Evolutionary conservation across 2,113 vertebrate genomes (phyloP).

Genomic region (Tragelaphus buxtoni): DNA sequence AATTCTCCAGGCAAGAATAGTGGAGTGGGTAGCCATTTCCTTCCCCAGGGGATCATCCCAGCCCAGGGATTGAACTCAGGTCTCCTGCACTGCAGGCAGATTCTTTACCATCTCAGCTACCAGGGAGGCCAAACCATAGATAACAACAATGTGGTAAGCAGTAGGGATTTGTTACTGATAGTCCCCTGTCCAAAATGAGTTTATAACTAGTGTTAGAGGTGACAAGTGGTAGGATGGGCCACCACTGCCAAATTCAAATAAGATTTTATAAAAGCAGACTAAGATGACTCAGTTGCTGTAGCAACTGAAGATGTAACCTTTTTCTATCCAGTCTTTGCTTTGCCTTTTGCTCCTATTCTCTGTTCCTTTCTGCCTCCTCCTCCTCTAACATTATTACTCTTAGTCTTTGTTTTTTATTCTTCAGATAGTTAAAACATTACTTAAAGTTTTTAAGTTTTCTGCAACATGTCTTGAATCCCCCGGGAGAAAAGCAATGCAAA

Average conservation of each 20-base stretch:
- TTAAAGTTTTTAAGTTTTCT: constrained; percentile 26
- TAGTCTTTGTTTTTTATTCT: background rate
- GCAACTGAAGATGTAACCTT: background rate
- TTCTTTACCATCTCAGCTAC: background rate
- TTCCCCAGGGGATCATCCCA: background rate
- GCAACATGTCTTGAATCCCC: constrained; percentile 16
- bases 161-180: background rate
- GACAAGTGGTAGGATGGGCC: background rate
- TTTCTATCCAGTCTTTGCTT: background rate
- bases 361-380: background rate
- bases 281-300: background rate
- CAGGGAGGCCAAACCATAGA: background rate
- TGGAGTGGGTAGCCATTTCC: background rate
- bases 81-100: background rate
- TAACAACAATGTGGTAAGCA: background rate
- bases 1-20: background rate
- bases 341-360: background rate
- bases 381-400: background rate
- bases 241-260: background rate
- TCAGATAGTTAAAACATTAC: constrained; percentile 2
- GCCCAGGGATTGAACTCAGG: background rate
- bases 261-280: background rate
- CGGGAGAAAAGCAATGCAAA: constrained; percentile 2
- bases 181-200: background rate
- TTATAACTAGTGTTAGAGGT: background rate